Base-by-base conservation (phyloP, 2,888 invertebrate species). In the Ellobium chinense region DNA sequence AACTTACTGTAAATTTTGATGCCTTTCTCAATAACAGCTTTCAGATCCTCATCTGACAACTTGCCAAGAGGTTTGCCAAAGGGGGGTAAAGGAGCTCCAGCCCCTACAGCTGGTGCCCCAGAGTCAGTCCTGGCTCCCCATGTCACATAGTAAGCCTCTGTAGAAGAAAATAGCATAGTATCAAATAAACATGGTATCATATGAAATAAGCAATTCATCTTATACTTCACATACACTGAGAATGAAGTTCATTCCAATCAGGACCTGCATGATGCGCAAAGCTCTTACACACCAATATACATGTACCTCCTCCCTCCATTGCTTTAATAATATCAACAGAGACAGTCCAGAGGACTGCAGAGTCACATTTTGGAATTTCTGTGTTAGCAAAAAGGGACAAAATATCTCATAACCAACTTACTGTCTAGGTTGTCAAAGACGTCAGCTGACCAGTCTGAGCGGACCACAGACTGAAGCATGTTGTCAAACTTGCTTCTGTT, bases 401-500 rank as follows among this genome's bases (percentile, higher is more conserved):
- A 18, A 60, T 24, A 60, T 60, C 12, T n/a, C 21, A 18, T n/a
- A 60, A n/a, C 27, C 12, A 12, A 83, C 88, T 88, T 84, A 91
- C 90, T 86, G 62, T 89, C 89, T 12, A 92, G 81, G 12, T 87
- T 86, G 62, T 93, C 92, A 65, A 92, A 88, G 14, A 92, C 89
- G 83, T 91, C 89, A 21, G 90, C 87, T 3, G 92, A 92, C 94
- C 94, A 94, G 76, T 94, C 93, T 62, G 89, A 87, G 39, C 92
- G 86, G 5, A 94, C 82, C 0, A 93, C 93, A 62, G 94, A 94
- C 84, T 94, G 94, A 0, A 96, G 91, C 80, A 97, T 95, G 18
- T 93, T 92, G 86, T 95, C 95, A 89, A 96, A 96, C 88, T 94
- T 94, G n/a, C 93, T 92, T 80, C 94, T 94, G 83, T 97, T 96